phyloP scores from a whole-genome alignment of 2,113 vertebrate genomes.

The Brachyhypopomus occidentalis region DNA sequence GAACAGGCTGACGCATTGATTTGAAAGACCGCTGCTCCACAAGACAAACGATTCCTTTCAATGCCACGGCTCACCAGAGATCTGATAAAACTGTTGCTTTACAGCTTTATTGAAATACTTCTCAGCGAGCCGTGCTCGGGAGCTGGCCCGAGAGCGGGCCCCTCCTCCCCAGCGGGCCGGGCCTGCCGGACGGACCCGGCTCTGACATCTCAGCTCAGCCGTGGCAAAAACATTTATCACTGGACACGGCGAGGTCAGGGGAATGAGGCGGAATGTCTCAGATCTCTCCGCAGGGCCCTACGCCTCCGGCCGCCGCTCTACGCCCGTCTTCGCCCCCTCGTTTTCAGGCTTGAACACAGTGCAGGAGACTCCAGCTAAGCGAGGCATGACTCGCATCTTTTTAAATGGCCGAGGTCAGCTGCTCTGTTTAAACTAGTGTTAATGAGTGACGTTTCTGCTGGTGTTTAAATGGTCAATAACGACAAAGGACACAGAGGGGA shows the following conservation, averaged over 20 bases:
- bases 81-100: constrained; percentile 51
- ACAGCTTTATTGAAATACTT: constrained; percentile 48
- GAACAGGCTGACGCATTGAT: neutral
- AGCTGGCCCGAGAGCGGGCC: constrained; percentile 2
- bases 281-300: constrained; percentile 34
- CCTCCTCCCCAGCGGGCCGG: constrained; percentile 27
- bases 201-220: constrained; percentile 48
- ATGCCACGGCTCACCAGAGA: constrained; percentile 36
- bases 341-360: constrained; percentile 34
- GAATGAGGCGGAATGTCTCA: constrained; percentile 42
- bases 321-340: neutral
- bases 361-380: constrained; percentile 29
- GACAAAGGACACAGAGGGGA: constrained; percentile 21
- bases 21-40: constrained; percentile 12
- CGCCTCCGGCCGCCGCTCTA: too few species aligned
- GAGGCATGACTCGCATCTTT: constrained; percentile 27
- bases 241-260: constrained; percentile 48
- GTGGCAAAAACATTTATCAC: constrained; percentile 55
- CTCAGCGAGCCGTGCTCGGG: constrained; percentile 37
- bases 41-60: constrained; percentile 23
- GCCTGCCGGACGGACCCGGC: constrained; percentile 12
- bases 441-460: constrained; percentile 39
- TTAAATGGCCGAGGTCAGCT: constrained; percentile 46
- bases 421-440: constrained; percentile 42
- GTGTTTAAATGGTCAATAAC: constrained; percentile 39